Base-by-base conservation (phyloP, 2,113 vertebrate species). In the Mungos mungo region DNA sequence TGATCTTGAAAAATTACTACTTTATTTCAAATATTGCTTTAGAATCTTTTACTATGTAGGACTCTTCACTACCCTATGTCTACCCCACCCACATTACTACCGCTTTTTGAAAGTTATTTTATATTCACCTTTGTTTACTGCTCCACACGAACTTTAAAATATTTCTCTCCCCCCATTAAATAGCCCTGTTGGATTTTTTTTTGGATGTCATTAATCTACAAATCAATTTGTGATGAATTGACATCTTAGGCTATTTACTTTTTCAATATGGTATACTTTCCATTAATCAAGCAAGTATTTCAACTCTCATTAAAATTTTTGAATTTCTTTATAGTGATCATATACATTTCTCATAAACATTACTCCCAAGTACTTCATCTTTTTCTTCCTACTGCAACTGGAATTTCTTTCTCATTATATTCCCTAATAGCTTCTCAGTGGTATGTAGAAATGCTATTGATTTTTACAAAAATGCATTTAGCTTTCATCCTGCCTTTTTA, bases 391-490 rank as follows among this genome's bases (percentile, higher is more conserved):
- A 45, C 16, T 60, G 21, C 54, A 50, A 31, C 45, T 83, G 68
- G 9, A 87, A 45, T 91, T 33, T 76, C 50, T 71, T 89, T 89
- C 47, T 92, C 33, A 35, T 90, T 74, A 38, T 90, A 52, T 93
- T 95, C 92, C 57, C 35, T 91, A 91, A 80, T 81, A 85, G 85
- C 74, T 87, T 97, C 83, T 94, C 69, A 81, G 77, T 84, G 41
- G 63, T 91, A 47, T 50, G 29, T 45, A 72, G 84, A 66, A 76
- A 76, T 63, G 80, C 69, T 94, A 38, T 63, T 90, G 69, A 90
- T 90, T 96, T 96, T 79, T 63, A 86, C 52, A 80, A 95, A 95
- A 94, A 87, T 90, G 27, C 65, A 23, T 76, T 87, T 91, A 65
- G 54, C 21, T 45, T 76, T 31, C 79, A 38, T 33, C 33, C 29